A percentile compares a stretch with the other conserved stretches of the same genome.
These are phyloP conservation scores for Eleutherodactylus coqui DNA, from an alignment of 2,797 vertebrate genomes.

Conservation along the genomic window DNA sequence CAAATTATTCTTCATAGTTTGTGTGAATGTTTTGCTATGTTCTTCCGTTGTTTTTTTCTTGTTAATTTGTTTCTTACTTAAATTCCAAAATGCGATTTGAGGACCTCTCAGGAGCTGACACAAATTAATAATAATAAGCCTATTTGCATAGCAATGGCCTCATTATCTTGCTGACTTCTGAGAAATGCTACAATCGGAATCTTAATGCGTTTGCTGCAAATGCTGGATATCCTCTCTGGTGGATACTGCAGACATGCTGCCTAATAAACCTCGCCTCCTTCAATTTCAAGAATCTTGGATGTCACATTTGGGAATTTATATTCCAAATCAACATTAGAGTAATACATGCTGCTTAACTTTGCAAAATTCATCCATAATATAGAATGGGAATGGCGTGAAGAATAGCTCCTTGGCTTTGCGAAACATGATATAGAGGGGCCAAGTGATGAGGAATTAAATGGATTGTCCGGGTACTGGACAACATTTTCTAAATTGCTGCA, in stretches of 20 bases:
- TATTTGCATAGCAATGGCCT: slow-evolving; percentile 78
- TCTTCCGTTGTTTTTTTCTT: neutral
- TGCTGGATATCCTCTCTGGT: slow-evolving; percentile 31
- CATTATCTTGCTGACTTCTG: slow-evolving; percentile 75
- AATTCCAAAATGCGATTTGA: slow-evolving; percentile 67
- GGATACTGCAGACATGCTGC: slow-evolving; percentile 10
- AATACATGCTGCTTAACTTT: neutral
- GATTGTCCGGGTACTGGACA: too few relatives aligned
- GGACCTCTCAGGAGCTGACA: slow-evolving; percentile 74
- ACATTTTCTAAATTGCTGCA: too few relatives aligned
- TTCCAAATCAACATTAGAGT: slow-evolving; percentile 21
- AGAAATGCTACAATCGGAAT: slow-evolving; percentile 70
- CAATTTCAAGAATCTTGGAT: slow-evolving; percentile 9
- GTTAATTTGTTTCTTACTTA: slow-evolving; percentile 6
- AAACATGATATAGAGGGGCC: too few relatives aligned
- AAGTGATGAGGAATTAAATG: too few relatives aligned
- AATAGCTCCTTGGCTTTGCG: too few relatives aligned
- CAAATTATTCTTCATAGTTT: neutral
- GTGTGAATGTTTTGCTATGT: neutral
- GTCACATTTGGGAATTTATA: slow-evolving; percentile 33
- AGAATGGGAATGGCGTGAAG: neutral
- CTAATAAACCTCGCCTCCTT: slow-evolving; percentile 37
- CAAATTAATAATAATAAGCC: slow-evolving; percentile 76
- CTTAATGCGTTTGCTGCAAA: slow-evolving; percentile 63
- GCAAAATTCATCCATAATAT: neutral